Evolutionary conservation across 2,888 invertebrate species (phyloP), one percentile per base, ranked within the genome.

Genomic region (Sinopyrophorus schimmeli): DNA sequence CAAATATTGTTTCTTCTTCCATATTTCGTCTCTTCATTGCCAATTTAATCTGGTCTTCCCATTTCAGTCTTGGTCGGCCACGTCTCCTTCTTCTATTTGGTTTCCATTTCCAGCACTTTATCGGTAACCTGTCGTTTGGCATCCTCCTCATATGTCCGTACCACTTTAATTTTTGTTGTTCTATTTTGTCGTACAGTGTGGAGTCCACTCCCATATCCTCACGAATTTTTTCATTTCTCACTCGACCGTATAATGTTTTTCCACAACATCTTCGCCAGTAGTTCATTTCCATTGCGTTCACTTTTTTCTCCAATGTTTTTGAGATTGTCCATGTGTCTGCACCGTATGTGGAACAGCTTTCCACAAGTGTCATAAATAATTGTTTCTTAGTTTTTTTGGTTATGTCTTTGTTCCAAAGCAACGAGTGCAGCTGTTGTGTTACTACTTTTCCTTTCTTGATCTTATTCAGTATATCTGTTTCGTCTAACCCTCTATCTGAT

Each of bases 361-460:
- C 16, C 14, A 30, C 10, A 17, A 18, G 3, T 18, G 18, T 32
- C 18, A 7, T 18, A 7, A 10, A 10, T 32, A 28, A 14, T 2
- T 15, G 14, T n/a, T 14, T 28, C 6, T 3, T 28, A 15, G 28
- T 28, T 3, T 11, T 14, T 10, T 15, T 6, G 12, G 5, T 28
- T n/a, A 11, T 28, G 28, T 28, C 28, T 28, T 28, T 28, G 14
- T 15, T 15, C 10, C 28, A 27, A 3, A 27, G 11, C 9, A 27
- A 5, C 11, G 9, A 3, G 5, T 27, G 9, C 11, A 11, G 6
- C 3, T 28, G 14, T 14, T 11, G 12, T 15, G 15, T 17, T 3
- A 18, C 17, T 3, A 4, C 10, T n/a, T 18, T 2, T 16, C 16
- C 18, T 6, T 4, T 16, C 2, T 7, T 18, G n/a, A 31, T 6